Conservation (phyloP, 2,797 vertebrate genomes). For the Falco rusticolus region DNA sequence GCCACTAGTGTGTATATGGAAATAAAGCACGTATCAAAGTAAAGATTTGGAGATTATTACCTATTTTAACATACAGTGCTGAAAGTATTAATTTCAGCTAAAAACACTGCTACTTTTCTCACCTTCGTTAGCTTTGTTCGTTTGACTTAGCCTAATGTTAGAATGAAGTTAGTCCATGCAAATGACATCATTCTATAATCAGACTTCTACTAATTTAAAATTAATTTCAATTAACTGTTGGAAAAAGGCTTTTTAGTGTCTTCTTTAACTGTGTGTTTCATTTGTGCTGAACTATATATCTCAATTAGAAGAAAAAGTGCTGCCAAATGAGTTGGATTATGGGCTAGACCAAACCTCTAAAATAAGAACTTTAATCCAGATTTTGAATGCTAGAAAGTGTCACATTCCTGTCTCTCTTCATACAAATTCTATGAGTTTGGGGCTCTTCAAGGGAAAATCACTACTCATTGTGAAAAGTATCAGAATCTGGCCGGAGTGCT, state of each 20-base stretch:
- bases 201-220: slow-evolving; percentile 30
- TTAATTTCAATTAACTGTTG: slow-evolving; percentile 35
- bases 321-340: slow-evolving; percentile 19
- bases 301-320: slow-evolving; percentile 16
- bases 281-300: not conserved
- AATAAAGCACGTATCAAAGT: not conserved
- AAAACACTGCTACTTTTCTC: not conserved
- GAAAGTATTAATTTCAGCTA: slow-evolving; percentile 26
- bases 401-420: not conserved
- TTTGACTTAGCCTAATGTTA: slow-evolving; percentile 12
- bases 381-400: not conserved
- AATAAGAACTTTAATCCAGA: not conserved
- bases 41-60: slow-evolving; percentile 7
- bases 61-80: not conserved
- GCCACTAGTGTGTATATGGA: not conserved
- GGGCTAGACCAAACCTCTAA: not conserved
- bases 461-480: not conserved
- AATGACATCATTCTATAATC: slow-evolving; percentile 3
- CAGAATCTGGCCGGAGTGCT: not conserved
- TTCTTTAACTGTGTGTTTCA: not conserved
- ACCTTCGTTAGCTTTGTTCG: not conserved
- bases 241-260: slow-evolving; percentile 12
- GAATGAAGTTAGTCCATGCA: not conserved
- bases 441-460: not conserved
- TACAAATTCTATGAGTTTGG: not conserved